Conservation (phyloP, 53 echinoderm and acorn worm genomes). For the Temnopleurus reevesii region DNA sequence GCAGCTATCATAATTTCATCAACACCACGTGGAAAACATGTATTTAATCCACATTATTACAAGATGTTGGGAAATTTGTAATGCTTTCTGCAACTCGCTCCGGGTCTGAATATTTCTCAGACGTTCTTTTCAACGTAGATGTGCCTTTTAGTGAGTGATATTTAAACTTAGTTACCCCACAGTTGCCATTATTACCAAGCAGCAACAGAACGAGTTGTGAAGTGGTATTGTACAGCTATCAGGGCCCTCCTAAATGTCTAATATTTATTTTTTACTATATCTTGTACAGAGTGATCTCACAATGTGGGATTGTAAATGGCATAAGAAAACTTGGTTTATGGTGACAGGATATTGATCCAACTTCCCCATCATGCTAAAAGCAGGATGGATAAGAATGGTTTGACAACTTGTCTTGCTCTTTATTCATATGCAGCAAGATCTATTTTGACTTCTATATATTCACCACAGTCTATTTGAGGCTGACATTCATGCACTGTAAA, state of each 20-base stretch:
- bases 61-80: not conserved
- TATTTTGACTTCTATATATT: slow-evolving; percentile 56
- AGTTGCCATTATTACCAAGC: not conserved
- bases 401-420: slow-evolving; percentile 35
- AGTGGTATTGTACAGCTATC: slow-evolving; percentile 50
- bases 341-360: not conserved
- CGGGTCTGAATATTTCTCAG: not conserved
- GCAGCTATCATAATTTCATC: no score
- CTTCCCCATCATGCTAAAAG: slow-evolving; percentile 28
- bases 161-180: slow-evolving; percentile 28
- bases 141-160: slow-evolving; percentile 58
- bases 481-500: slow-evolving; percentile 56
- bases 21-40: no score
- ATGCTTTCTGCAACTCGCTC: not conserved
- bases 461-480: slow-evolving; percentile 47
- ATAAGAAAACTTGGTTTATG: slow-evolving; percentile 24
- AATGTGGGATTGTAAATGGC: slow-evolving; percentile 18
- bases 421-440: slow-evolving; percentile 46
- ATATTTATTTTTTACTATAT: slow-evolving; percentile 62
- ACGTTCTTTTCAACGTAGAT: slow-evolving; percentile 46
- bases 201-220: not conserved
- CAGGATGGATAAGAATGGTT: slow-evolving; percentile 34
- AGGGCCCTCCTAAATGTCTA: slow-evolving; percentile 42
- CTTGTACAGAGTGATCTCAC: slow-evolving; percentile 49
- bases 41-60: not conserved